Percentiles rank a stretch among this genome's conserved stretches.
Evolutionary conservation across 2,113 vertebrate genomes (phyloP).

Genomic region (Gila orcuttii): DNA sequence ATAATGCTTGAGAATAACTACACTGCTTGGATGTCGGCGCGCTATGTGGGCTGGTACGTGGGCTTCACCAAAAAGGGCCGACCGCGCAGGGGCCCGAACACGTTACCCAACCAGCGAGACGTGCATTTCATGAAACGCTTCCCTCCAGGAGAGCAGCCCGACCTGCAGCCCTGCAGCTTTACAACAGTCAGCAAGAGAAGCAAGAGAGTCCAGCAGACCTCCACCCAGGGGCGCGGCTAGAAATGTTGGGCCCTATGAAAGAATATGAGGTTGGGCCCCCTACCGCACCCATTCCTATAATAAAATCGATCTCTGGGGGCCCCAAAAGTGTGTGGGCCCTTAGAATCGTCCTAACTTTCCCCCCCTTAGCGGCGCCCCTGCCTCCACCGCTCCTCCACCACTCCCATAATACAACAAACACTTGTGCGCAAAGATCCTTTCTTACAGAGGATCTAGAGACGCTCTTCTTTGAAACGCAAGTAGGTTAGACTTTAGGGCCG

Average conservation of each 20-base stretch:
- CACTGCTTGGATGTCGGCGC: constrained; percentile 86
- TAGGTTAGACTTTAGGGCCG: constrained; percentile 23
- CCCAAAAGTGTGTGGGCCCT: no score
- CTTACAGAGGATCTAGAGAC: constrained; percentile 17
- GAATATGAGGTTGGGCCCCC: no score
- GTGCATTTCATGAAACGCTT: constrained; percentile 91
- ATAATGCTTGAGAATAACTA: constrained; percentile 89
- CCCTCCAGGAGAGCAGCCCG: constrained; percentile 81
- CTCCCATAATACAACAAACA: constrained; percentile 8
- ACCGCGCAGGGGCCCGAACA: constrained; percentile 84
- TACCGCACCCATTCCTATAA: no score
- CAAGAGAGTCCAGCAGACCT: constrained; percentile 82
- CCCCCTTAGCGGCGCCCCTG: no score
- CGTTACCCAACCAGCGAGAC: constrained; percentile 86
- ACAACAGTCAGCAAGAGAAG: constrained; percentile 87
- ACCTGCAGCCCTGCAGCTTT: constrained; percentile 85
- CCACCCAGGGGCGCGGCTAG: no score
- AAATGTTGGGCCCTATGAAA: no score
- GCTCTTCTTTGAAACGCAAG: background rate
- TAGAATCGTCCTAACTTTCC: no score
- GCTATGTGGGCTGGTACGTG: constrained; percentile 85
- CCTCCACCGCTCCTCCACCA: constrained; percentile 68
- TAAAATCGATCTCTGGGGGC: no score
- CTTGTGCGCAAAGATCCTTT: background rate
- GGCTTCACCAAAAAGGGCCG: constrained; percentile 89